A percentile compares a stretch with the other conserved stretches of the same genome.
Evolutionary conservation across 2,888 invertebrate species (phyloP).

Genomic region (Enchytraeus crypticus): DNA sequence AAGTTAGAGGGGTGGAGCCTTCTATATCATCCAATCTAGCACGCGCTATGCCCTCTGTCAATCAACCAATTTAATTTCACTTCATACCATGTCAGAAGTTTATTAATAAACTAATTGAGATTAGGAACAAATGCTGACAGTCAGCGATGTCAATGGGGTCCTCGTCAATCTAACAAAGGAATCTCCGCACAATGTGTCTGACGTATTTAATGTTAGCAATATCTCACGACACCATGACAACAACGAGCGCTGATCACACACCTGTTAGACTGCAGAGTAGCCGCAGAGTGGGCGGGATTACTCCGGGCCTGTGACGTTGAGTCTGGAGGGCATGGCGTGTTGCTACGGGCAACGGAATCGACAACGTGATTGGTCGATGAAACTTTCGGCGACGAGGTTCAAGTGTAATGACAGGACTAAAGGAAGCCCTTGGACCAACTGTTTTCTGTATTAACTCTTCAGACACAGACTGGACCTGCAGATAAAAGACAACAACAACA

Average conservation of each 20-base stretch:
- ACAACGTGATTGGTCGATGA: conserved; percentile 97
- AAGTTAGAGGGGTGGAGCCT: conserved; percentile 91
- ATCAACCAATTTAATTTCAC: too few relatives aligned
- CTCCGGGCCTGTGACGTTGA: conserved; percentile 54
- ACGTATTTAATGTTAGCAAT: too few relatives aligned
- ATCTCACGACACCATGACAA: too few relatives aligned
- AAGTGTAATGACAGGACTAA: conserved; percentile 97
- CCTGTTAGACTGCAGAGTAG: conserved; percentile 30
- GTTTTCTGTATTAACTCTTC: conserved; percentile 91
- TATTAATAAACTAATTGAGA: too few relatives aligned
- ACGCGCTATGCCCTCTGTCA: conserved; percentile 93
- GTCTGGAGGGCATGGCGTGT: conserved; percentile 79
- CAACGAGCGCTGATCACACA: conserved; percentile 9
- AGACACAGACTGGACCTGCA: conserved; percentile 93
- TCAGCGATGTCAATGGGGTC: too few relatives aligned
- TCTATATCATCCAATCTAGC: conserved; percentile 99
- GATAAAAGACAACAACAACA: not conserved
- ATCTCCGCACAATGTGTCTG: too few relatives aligned
- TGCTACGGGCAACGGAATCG: conserved; percentile 89
- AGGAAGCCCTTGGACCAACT: conserved; percentile 93
- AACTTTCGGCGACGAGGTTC: conserved; percentile 97
- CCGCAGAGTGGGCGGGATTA: conserved; percentile 52
- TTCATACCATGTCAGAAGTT: too few relatives aligned
- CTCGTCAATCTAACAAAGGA: too few relatives aligned
- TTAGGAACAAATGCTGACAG: too few relatives aligned